A percentile compares a stretch with the other conserved stretches of the same genome.
Conservation (phyloP, 1,140 invertebrate genomes). For the Scaptomyza pallida region DNA sequence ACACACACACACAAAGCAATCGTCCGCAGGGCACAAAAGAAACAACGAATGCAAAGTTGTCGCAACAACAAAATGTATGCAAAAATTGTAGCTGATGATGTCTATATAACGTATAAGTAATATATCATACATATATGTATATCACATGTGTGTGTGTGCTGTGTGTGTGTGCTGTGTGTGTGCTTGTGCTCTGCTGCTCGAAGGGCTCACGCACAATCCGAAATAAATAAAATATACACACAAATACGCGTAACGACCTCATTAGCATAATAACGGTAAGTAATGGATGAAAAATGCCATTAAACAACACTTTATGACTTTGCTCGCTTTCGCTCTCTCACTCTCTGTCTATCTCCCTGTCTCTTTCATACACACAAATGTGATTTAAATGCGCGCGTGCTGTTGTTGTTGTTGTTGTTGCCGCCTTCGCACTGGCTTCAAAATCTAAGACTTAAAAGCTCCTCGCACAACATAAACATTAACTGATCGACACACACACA, state of each 20-base stretch:
- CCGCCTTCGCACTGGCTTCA: slow-evolving; percentile 49
- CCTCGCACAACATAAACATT: slow-evolving; percentile 26
- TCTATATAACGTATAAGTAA: slow-evolving; percentile 2
- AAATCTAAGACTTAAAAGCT: slow-evolving; percentile 47
- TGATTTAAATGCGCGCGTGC: slow-evolving; percentile 57
- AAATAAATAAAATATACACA: slow-evolving; percentile 80
- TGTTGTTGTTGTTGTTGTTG: slow-evolving; percentile 30
- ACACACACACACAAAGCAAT: slow-evolving; percentile 15
- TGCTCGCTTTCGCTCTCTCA: slow-evolving; percentile 32
- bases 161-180: slow-evolving; percentile 19
- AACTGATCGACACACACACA: slow-evolving; percentile 29
- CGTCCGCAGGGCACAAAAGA: slow-evolving; percentile 33
- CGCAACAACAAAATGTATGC: slow-evolving; percentile 38
- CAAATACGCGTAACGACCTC: slow-evolving; percentile 82
- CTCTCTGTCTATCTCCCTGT: background rate
- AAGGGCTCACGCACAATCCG: slow-evolving; percentile 62
- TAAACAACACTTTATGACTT: slow-evolving; percentile 84
- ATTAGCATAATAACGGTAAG: slow-evolving; percentile 83
- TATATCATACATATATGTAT: slow-evolving; percentile 3
- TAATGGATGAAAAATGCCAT: slow-evolving; percentile 83
- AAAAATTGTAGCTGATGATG: slow-evolving; percentile 30
- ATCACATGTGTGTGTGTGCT: slow-evolving; percentile 21
- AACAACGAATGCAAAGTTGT: slow-evolving; percentile 17
- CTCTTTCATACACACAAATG: slow-evolving; percentile 36
- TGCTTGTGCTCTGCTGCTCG: background rate